Conservation (phyloP, 1,140 invertebrate species). For the Eumeta japonica region DNA sequence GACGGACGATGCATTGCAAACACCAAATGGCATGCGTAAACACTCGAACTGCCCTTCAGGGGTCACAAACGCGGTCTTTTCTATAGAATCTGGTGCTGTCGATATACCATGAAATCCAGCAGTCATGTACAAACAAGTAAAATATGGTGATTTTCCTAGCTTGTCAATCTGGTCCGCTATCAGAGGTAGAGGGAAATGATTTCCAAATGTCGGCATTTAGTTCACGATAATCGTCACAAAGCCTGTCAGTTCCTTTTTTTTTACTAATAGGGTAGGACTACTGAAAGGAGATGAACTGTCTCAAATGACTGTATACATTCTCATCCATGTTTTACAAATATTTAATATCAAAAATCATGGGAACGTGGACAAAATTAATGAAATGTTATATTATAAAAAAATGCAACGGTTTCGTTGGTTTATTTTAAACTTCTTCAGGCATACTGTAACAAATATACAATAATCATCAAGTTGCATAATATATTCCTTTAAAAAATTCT, state of each 20-base stretch:
- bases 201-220: conserved; percentile 11
- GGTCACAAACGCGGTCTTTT: conserved; percentile 21
- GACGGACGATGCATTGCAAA: conserved; percentile 18
- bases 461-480: too few species aligned
- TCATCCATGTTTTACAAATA: too few species aligned
- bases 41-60: conserved; percentile 24
- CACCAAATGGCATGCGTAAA: conserved; percentile 14
- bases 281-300: conserved; percentile 15
- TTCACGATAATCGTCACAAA: conserved; percentile 32
- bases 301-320: too few species aligned
- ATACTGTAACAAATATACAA: too few species aligned
- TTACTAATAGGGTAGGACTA: conserved; percentile 19
- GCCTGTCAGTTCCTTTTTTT: conserved; percentile 19
- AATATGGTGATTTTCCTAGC: conserved; percentile 15
- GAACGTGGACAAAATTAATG: too few species aligned
- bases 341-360: too few species aligned
- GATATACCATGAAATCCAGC: conserved; percentile 21
- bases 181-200: conserved; percentile 30
- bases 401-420: too few species aligned
- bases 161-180: conserved; percentile 44
- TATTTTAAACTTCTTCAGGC: too few species aligned
- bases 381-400: too few species aligned
- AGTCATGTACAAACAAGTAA: conserved; percentile 16
- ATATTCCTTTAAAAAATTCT: conserved; percentile 8
- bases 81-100: conserved; percentile 13